A percentile compares a stretch with the other conserved stretches of the same genome.
These are phyloP conservation scores for Aulostomus chinensis DNA, from an alignment of 2,797 vertebrate species.

Conservation along the genomic window DNA sequence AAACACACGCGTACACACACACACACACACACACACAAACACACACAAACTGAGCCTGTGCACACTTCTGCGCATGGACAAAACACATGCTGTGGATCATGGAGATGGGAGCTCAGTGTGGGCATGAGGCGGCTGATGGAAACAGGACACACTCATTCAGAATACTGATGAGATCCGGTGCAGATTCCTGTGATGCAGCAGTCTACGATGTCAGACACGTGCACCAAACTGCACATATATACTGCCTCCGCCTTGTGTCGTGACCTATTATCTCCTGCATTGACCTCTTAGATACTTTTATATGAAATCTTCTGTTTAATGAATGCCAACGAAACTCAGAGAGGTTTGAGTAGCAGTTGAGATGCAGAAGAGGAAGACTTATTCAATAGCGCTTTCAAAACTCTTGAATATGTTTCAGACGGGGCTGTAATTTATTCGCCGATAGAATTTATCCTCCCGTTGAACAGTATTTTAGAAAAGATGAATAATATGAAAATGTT, in stretches of 20 bases:
- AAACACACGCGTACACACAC: slow-evolving; percentile 12
- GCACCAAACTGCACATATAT: slow-evolving; percentile 1
- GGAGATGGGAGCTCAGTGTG: slow-evolving; percentile 40
- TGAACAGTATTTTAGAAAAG: slow-evolving; percentile 24
- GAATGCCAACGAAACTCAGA: slow-evolving; percentile 24
- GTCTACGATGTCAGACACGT: slow-evolving; percentile 3
- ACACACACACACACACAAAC: too few species aligned
- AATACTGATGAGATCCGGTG: slow-evolving; percentile 60
- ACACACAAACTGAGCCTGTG: not conserved
- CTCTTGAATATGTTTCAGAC: slow-evolving; percentile 41
- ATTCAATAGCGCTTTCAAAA: slow-evolving; percentile 33
- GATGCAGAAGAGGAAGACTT: slow-evolving; percentile 21
- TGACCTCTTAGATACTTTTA: slow-evolving; percentile 38
- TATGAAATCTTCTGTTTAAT: slow-evolving; percentile 27
- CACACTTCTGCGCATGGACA: slow-evolving; percentile 15
- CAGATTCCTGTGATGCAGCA: slow-evolving; percentile 38
- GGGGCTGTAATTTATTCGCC: slow-evolving; percentile 38
- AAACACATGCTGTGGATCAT: slow-evolving; percentile 39
- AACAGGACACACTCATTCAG: slow-evolving; percentile 48
- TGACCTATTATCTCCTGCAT: slow-evolving; percentile 11
- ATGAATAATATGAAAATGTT: slow-evolving; percentile 18
- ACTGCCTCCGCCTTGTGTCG: slow-evolving; percentile 43
- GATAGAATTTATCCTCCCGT: slow-evolving; percentile 27
- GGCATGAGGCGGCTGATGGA: slow-evolving; percentile 45
- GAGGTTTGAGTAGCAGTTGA: slow-evolving; percentile 1